Percentiles rank a stretch among this genome's conserved stretches.
Conservation (phyloP, 2,113 vertebrate species). For the Pteronura brasiliensis region DNA sequence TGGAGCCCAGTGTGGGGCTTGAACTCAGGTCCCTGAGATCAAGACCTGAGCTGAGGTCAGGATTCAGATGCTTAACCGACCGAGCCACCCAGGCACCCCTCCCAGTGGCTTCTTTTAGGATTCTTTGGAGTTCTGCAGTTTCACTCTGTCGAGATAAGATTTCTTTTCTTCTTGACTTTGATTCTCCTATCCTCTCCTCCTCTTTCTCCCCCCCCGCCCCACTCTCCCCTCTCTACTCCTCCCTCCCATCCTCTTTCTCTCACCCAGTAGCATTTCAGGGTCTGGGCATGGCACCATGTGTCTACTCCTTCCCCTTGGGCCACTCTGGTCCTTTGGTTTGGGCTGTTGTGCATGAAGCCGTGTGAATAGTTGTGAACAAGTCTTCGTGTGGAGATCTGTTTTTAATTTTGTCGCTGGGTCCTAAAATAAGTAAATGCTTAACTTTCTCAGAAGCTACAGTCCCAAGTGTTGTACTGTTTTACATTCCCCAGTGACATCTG, state of each 20-base stretch:
- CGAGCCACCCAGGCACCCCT: background rate
- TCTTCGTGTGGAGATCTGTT: background rate
- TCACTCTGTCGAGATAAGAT: background rate
- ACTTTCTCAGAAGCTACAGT: background rate
- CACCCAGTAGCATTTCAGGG: background rate
- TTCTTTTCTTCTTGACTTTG: background rate
- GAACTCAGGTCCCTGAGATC: background rate
- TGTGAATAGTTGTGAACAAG: background rate
- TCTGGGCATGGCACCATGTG: background rate
- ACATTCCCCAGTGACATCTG: background rate
- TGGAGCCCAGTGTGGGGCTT: background rate
- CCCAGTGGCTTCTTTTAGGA: background rate
- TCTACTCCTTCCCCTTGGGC: background rate
- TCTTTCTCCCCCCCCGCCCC: accelerated
- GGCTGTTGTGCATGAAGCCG: background rate
- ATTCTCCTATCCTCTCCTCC: too few species aligned
- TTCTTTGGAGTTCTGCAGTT: background rate
- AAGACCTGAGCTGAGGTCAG: background rate
- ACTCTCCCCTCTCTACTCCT: background rate
- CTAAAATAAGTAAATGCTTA: background rate
- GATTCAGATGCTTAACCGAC: background rate
- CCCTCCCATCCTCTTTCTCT: accelerated
- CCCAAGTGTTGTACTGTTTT: background rate
- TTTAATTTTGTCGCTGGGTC: background rate
- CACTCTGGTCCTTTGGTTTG: background rate